A percentile compares a stretch with the other conserved stretches of the same genome.
These are phyloP conservation scores for Hippocampus abdominalis DNA, from an alignment of 2,113 vertebrate species.

Conservation along the genomic window DNA sequence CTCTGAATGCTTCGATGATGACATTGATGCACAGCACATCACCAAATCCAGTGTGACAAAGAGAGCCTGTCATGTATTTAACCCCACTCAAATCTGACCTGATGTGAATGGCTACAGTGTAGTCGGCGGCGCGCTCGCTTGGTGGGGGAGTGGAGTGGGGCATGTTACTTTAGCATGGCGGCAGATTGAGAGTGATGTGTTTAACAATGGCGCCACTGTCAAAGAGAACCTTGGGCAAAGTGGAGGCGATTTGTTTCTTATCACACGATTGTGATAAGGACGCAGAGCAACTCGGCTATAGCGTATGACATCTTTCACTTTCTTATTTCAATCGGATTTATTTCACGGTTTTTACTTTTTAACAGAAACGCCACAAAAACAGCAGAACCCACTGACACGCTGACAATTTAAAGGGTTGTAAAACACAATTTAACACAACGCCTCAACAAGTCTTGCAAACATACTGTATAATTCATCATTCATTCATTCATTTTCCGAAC, in stretches of 20 bases:
- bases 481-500: too few species aligned
- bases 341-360: not conserved
- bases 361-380: not conserved
- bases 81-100: constrained; percentile 62
- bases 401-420: too few species aligned
- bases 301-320: not conserved
- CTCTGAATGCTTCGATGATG: not conserved
- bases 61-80: constrained; percentile 55
- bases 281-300: too few species aligned
- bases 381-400: not conserved
- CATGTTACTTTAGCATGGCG: constrained; percentile 23
- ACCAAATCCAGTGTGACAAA: constrained; percentile 34
- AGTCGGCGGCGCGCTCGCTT: constrained; percentile 14
- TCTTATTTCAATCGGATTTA: not conserved
- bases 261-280: not conserved
- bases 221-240: not conserved
- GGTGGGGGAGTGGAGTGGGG: constrained; percentile 1
- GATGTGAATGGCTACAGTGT: constrained; percentile 41
- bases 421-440: too few species aligned
- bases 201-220: constrained; percentile 24
- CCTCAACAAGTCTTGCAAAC: too few species aligned
- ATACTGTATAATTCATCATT: too few species aligned
- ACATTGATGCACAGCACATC: constrained; percentile 19
- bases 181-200: constrained; percentile 39
- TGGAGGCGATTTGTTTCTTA: not conserved